A percentile compares a stretch with the other conserved stretches of the same genome.
Conservation (phyloP, 1,140 invertebrate species). For the Drosophila oshimai region DNA sequence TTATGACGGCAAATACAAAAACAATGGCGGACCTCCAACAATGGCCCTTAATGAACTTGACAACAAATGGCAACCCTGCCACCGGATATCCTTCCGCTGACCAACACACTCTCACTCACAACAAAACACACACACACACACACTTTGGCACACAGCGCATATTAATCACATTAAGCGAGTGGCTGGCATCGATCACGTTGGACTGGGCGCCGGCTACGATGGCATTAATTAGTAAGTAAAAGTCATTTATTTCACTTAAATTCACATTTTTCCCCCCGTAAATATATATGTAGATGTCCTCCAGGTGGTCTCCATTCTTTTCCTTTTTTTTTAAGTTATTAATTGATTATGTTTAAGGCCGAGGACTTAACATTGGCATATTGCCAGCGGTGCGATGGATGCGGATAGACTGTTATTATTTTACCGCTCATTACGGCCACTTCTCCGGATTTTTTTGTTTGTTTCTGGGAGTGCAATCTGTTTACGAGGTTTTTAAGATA, state of each 20-base stretch:
- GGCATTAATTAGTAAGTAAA: constrained; percentile 95
- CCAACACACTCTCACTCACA: constrained; percentile 12
- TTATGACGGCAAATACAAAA: constrained; percentile 54
- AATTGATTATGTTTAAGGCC: constrained; percentile 77
- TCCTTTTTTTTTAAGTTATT: constrained; percentile 61
- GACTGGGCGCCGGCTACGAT: constrained; percentile 93
- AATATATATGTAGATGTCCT: not conserved
- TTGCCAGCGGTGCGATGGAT: constrained; percentile 35
- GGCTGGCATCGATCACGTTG: constrained; percentile 94
- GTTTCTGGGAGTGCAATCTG: not conserved
- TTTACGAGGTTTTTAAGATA: constrained; percentile 25
- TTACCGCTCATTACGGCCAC: constrained; percentile 62
- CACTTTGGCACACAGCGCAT: constrained; percentile 87
- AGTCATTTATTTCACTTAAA: constrained; percentile 81
- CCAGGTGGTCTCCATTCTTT: constrained; percentile 43
- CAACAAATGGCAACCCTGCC: constrained; percentile 37
- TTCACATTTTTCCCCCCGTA: constrained; percentile 49
- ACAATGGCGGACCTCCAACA: constrained; percentile 43
- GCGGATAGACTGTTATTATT: constrained; percentile 48
- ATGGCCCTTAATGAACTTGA: constrained; percentile 72
- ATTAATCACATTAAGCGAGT: constrained; percentile 95
- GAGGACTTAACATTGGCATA: constrained; percentile 70
- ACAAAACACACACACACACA: not conserved
- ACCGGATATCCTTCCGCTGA: constrained; percentile 51
- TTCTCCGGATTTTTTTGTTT: not conserved